Base-by-base conservation (phyloP, 1,140 invertebrate genomes). In the Panagrolaimus sp. region DNA sequence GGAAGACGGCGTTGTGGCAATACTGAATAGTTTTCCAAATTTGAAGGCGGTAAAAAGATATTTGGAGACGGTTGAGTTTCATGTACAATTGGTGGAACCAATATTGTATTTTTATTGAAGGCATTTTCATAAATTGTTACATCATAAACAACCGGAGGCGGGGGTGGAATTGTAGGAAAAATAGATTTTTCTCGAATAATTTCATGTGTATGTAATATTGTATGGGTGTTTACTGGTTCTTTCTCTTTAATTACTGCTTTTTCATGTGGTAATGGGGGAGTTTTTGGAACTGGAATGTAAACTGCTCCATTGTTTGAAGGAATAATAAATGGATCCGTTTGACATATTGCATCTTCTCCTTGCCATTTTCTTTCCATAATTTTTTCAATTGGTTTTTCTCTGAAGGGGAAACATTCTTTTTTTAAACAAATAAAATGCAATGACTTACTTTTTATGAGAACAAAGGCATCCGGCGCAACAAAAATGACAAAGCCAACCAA, bases 401-500 rank as follows among this genome's bases (percentile, higher is more conserved):
- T 58, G 5, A 58, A 58, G 17, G 12, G 52, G 10, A 28, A 21
- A 15, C 52, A 26, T 21, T 58, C 10, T 58, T 28, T 26, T 21
- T 58, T n/a, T n/a, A 52, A 24, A 5, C 48, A n/a, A 8, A 12
- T 4, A 24, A 58, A 58, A 26, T 21, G 17, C 14, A 26, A 26
- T 58, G 28, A 58, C 52, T 26, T 21, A 58, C 52, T 58, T 21
- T 58, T 21, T 28, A 28, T 58, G 52, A 8, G 21, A 58, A 28
- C 52, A 58, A 5, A 58, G 52, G 28, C 52, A 58, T 28, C 10
- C 21, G 14, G 52, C 28, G 17, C 52, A 58, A 28, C 52, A 58
- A 58, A 58, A 58, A 28, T 58, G 52, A n/a, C 15, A 58, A 28
- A 58, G 52, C 52, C 52, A 58, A 12, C 52, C 52, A 28, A 58